Base-by-base conservation (phyloP, 37 sponge, comb jelly and placozoan genomes). In the Geodia barretti region DNA sequence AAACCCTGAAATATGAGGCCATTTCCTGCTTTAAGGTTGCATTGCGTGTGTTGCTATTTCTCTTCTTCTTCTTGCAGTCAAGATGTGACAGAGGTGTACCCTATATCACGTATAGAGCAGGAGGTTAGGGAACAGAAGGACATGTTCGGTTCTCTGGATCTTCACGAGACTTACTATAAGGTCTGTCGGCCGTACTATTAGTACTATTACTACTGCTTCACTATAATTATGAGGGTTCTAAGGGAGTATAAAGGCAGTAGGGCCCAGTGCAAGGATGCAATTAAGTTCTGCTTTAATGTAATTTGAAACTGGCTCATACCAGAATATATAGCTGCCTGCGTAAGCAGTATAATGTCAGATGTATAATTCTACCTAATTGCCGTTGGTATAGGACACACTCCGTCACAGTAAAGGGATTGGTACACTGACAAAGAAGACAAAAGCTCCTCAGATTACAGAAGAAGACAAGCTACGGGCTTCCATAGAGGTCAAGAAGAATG, bases 1-100 rank as follows among this genome's bases (percentile, higher is more conserved):
- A n/a, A n/a, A n/a, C n/a, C n/a, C n/a, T n/a, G n/a, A n/a, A n/a
- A n/a, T n/a, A n/a, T n/a, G n/a, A n/a, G n/a, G n/a, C n/a, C n/a
- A n/a, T n/a, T n/a, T n/a, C n/a, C 54, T 47, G 14, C 11, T 7
- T 47, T 47, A 7, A 47, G 7, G 23, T 28, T 19, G 32, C 3
- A 31, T 21, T 40, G 34, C 4, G n/a, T 65, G 80, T 69, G 70
- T 30, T 62, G 14, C 21, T 31, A 4, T 20, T 14, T 63, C 29
- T 74, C 19, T 75, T 62, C 69, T 41, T 62, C 37, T 47, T 47
- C 32, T 30, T 41, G 29, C 59, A 91, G 91, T 25, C 59, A 78
- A 38, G 94, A 93, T 78, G 63, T 93, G 25, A 80, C 62, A 20
- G 78, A 86, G 70, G 35, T 89, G 61, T 93, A 89, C 59, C 94